Percentiles rank a stretch among this genome's conserved stretches.
Evolutionary conservation across 2,797 vertebrate species (phyloP).

Genomic region (Anguilla obscura): DNA sequence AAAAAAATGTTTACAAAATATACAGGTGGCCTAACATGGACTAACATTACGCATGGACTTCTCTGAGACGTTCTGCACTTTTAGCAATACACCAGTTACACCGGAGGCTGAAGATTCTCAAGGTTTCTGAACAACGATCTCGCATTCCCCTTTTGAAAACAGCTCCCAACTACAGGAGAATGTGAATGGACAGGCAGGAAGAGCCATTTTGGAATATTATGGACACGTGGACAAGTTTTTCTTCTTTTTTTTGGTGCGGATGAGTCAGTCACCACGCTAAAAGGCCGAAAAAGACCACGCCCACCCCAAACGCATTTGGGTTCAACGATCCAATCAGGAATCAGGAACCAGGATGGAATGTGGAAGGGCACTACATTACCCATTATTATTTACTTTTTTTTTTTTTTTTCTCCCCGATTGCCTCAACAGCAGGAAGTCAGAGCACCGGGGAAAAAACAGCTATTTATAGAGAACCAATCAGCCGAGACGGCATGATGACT

Average conservation of each 20-base stretch:
- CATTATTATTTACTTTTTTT: no score
- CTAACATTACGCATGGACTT: background rate
- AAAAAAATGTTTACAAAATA: constrained; percentile 17
- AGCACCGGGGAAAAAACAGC: background rate
- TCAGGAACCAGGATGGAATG: background rate
- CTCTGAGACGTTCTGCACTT: background rate
- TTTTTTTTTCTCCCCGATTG: background rate
- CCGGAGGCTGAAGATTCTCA: background rate
- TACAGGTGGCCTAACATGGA: background rate
- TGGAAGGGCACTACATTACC: background rate
- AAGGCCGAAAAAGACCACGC: background rate
- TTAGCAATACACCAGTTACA: background rate
- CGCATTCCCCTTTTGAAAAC: background rate
- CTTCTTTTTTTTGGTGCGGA: no score
- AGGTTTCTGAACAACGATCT: background rate
- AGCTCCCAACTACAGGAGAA: background rate
- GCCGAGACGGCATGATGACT: background rate
- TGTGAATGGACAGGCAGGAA: background rate
- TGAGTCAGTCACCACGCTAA: background rate
- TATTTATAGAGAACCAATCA: background rate
- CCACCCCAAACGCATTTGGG: background rate
- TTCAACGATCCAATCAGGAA: background rate
- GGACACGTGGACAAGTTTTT: background rate
- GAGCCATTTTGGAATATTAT: background rate
- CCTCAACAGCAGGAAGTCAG: no score